Evolutionary conservation across 2,113 vertebrate species (phyloP), one percentile per base, ranked within the genome.

Genomic region (Megalops atlanticus): DNA sequence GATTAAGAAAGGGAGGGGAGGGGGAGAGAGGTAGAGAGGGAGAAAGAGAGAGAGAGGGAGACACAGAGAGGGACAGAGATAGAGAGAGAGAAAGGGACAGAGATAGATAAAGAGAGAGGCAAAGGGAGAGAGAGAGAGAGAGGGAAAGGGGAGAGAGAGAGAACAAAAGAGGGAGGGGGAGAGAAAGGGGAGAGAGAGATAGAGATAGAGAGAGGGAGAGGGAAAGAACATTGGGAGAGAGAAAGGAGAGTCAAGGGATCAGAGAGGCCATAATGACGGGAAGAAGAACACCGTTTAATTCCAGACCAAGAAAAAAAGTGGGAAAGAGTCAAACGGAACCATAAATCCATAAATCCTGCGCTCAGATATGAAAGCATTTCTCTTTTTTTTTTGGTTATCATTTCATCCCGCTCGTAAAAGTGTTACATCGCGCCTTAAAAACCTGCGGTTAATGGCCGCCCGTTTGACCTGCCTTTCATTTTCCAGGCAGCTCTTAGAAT

Each of bases 161-260:
- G n/a, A n/a, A n/a, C n/a, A 40, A 8, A 8, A n/a, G 47, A 27
- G 47, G 3, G 24, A 33, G 31, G 79, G 75, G 77, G 58, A 4
- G 82, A 54, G 69, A 70, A 75, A 74, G 80, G 77, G 81, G 52
- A 18, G 21, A 58, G 52, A 3, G 21, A 58, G n/a, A n/a, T n/a
- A 24, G 52, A n/a, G 24, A 58, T 24, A 6, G 24, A 58, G 52
- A 58, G 49, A 52, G 49, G 11, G 3, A 16, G 24, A n/a, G 49
- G 15, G 49, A 52, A 18, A 52, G 49, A 2, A 52, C 8, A 52
- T 8, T 2, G 15, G 15, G 15, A 6, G 15, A 52, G 49, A 52
- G 49, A 2, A 18, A 18, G 49, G 49, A 16, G 15, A 18, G 49
- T 14, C 8, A 16, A 52, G 49, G 49, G 49, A 16, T 14, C 8